Percentiles rank a stretch among this genome's conserved stretches.
Conservation (phyloP, 2,797 vertebrate species). For the Lateolabrax maculatus region DNA sequence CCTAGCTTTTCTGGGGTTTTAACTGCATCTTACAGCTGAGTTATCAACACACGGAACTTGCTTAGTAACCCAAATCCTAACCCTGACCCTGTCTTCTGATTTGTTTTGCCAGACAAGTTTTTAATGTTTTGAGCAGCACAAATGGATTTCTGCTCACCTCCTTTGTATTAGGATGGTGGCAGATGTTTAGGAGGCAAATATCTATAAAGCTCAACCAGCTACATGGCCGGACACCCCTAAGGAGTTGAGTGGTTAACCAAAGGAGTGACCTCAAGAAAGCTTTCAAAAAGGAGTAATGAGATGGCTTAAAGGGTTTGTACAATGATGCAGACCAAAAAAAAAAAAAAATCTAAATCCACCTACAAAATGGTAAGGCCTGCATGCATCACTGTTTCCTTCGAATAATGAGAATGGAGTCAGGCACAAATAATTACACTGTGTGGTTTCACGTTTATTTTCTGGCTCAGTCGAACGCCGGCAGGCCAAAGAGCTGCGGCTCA, state of each 20-base stretch:
- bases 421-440: not conserved
- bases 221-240: not conserved
- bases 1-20: too few relatives aligned
- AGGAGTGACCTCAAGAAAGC: not conserved
- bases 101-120: not conserved
- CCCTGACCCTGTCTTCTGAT: too few relatives aligned
- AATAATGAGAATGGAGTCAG: not conserved
- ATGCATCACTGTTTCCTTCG: not conserved
- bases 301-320: not conserved
- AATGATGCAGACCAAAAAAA: not conserved
- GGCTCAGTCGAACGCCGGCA: constrained; percentile 87
- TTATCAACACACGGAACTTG: too few relatives aligned
- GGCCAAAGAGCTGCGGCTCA: constrained; percentile 89
- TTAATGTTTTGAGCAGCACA: not conserved
- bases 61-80: too few relatives aligned
- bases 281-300: not conserved
- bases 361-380: not conserved
- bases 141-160: not conserved
- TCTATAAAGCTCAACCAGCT: not conserved
- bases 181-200: not conserved
- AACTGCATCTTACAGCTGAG: too few relatives aligned
- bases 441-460: not conserved
- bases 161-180: not conserved
- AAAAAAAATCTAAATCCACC: too few relatives aligned
- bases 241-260: too few relatives aligned